Evolutionary conservation across 2,797 vertebrate genomes (phyloP), one percentile per base, ranked within the genome.

Genomic region (Pogonophryne albipinna): DNA sequence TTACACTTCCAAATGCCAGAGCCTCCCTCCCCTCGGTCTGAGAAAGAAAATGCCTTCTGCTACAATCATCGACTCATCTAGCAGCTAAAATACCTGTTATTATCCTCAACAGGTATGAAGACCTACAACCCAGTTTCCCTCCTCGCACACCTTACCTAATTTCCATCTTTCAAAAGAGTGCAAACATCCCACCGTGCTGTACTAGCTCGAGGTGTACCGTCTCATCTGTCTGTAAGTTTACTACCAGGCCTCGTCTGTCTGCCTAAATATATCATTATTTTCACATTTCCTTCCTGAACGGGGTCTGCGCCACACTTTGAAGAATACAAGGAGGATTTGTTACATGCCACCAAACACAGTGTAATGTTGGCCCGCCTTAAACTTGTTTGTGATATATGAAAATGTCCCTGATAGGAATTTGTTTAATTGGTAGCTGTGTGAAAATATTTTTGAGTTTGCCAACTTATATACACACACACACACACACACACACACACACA

Each of bases 41-140:
- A 71, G 56, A 76, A 70, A 62, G 63, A 79, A 83, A 86, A 86
- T 82, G 45, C 74, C 85, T 89, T 50, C 81, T 71, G 84, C 74
- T 74, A 14, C 78, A 81, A 79, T 89, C 83, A 82, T 62, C 16
- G 63, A 68, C 85, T 82, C 85, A 79, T 78, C 85, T 82, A 0
- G 34, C 56, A 66, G 76, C 72, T 87, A 69, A 86, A 86, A 87
- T 80, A 80, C 85, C 86, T 90, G 89, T 92, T 81, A 92, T 93
- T 93, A 92, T 84, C 74, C 74, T 51, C 23, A 34, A 69, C 76
- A 90, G 85, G 79, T 85, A 85, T 87, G 88, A 90, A 77, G 80
- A 90, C 83, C 81, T 80, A 73, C 85, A 74, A 20, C 78, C 74
- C 17, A 38, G 72, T 76, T 69, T 81, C 57, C 50, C 63, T 78